phyloP scores from a whole-genome alignment of 2,888 invertebrate species.

The Trachelus iudaicus region DNA sequence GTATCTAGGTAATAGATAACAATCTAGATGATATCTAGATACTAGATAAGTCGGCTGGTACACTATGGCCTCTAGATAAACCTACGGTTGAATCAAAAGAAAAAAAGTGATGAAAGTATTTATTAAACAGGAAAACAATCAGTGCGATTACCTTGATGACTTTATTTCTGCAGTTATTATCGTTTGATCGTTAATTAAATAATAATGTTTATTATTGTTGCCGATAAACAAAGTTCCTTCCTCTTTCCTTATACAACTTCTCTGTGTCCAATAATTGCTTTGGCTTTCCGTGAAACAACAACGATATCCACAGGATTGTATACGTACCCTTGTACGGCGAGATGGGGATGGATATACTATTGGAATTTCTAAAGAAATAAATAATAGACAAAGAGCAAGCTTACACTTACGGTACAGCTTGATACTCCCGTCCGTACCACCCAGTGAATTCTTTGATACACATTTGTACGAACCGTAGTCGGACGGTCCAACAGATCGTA shows the following conservation, averaged over 20 bases:
- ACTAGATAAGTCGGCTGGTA: neutral
- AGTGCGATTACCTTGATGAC: neutral
- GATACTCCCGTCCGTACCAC: conserved; percentile 79
- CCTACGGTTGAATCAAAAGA: no score
- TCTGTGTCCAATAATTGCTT: neutral
- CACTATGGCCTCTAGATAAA: neutral
- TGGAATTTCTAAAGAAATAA: neutral
- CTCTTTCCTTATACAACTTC: neutral
- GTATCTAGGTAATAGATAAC: neutral
- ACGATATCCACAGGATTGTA: neutral
- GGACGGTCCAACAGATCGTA: conserved; percentile 71
- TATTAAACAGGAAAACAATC: no score
- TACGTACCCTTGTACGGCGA: neutral
- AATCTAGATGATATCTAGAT: neutral
- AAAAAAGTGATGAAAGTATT: no score
- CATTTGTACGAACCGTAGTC: conserved; percentile 80
- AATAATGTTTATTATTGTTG: neutral
- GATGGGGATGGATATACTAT: neutral
- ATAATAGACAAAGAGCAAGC: neutral
- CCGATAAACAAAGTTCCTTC: neutral
- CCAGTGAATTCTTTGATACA: conserved; percentile 79
- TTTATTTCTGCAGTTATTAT: neutral
- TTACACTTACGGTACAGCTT: conserved; percentile 76
- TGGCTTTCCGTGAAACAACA: neutral
- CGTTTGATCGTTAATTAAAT: neutral